These are phyloP conservation scores for Nemotelus pantherinus DNA, from an alignment of 2,888 invertebrate genomes.

Conservation along the genomic window DNA sequence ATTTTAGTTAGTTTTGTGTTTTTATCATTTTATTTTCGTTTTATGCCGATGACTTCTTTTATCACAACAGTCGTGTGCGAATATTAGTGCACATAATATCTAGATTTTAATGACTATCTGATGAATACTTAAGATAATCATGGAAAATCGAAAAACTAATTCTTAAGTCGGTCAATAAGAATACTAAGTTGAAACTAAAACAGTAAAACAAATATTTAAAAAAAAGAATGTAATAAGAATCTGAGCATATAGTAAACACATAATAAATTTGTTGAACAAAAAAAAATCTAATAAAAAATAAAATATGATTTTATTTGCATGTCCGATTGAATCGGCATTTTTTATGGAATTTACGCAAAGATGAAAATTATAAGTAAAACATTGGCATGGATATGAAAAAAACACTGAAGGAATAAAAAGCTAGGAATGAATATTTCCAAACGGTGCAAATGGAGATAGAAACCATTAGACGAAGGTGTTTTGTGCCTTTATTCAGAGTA, in stretches of 20 bases:
- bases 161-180: neutral
- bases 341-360: neutral
- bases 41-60: constrained; percentile 1
- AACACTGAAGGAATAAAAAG: neutral
- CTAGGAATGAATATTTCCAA: neutral
- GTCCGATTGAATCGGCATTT: constrained; percentile 18
- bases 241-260: constrained; percentile 5
- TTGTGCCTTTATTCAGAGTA: constrained; percentile 55
- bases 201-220: neutral
- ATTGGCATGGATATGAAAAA: neutral
- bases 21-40: neutral
- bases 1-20: neutral
- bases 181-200: neutral
- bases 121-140: neutral
- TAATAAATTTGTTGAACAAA: neutral
- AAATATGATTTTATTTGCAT: neutral
- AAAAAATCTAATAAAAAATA: constrained; percentile 3
- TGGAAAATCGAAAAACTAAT: neutral
- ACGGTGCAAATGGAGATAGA: neutral
- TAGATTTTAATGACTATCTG: neutral
- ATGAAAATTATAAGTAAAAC: neutral
- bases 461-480: constrained; percentile 53
- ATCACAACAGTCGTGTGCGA: constrained; percentile 10
- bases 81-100: constrained; percentile 5
- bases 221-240: neutral